Evolutionary conservation across 2,113 vertebrate genomes (phyloP).

Genomic region (Protobothrops mucrosquamatus): DNA sequence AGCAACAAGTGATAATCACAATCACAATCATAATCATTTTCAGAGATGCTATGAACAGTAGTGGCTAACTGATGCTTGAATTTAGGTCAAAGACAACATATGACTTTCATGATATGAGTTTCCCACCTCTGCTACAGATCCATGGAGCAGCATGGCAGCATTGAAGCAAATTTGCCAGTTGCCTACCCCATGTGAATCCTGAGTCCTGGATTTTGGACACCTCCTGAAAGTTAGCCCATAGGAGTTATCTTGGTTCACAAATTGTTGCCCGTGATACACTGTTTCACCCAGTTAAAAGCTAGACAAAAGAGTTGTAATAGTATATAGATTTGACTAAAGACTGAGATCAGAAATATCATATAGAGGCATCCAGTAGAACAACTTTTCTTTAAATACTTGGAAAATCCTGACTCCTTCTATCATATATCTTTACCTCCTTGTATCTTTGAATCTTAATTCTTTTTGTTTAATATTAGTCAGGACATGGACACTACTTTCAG

Average conservation of each 20-base stretch:
- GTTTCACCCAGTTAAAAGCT: neutral
- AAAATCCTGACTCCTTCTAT: neutral
- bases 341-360: neutral
- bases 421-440: neutral
- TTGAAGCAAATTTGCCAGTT: neutral
- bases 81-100: neutral
- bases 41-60: neutral
- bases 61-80: neutral
- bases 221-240: neutral
- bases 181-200: neutral
- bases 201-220: neutral
- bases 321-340: neutral
- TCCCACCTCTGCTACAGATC: neutral
- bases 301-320: neutral
- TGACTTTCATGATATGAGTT: neutral
- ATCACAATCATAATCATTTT: neutral
- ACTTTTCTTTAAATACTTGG: neutral
- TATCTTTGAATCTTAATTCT: neutral
- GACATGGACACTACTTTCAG: neutral
- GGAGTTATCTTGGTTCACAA: neutral
- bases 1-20: too few species aligned
- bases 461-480: neutral
- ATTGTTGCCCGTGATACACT: neutral
- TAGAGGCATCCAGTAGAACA: neutral
- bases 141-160: neutral